Evolutionary conservation across 2,888 invertebrate genomes (phyloP).

Genomic region (Amphipoea lucens): DNA sequence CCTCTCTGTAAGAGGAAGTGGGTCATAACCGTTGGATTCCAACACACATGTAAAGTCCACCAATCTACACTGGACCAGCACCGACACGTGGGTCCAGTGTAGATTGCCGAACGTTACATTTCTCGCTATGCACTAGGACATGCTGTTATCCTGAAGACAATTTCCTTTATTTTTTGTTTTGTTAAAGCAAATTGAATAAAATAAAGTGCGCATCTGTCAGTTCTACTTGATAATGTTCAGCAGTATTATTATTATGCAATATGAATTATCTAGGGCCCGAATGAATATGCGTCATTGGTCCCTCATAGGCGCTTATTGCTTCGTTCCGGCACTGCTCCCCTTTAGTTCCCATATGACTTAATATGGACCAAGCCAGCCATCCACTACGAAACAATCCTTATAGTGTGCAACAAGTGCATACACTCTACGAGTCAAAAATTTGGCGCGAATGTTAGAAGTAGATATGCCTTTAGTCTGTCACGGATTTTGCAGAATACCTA

Average conservation of each 20-base stretch:
- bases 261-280: slow-evolving; percentile 21
- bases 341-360: slow-evolving; percentile 41
- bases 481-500: background rate
- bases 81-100: background rate
- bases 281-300: slow-evolving; percentile 51
- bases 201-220: no score
- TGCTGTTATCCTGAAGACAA: no score
- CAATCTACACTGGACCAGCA: background rate
- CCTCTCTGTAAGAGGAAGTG: background rate
- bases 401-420: background rate
- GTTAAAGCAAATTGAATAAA: background rate
- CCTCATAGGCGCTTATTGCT: slow-evolving; percentile 47
- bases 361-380: slow-evolving; percentile 22
- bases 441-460: background rate
- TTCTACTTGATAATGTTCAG: background rate
- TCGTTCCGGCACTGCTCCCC: slow-evolving; percentile 60
- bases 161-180: background rate
- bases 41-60: background rate
- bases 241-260: slow-evolving; percentile 18
- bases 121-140: background rate
- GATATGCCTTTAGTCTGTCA: no score
- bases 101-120: background rate
- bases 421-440: background rate
- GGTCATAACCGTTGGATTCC: background rate
- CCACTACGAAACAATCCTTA: slow-evolving; percentile 30